Percentiles rank a stretch among this genome's conserved stretches.
phyloP scores from a whole-genome alignment of 1,140 invertebrate genomes.

The Lineus longissimus region DNA sequence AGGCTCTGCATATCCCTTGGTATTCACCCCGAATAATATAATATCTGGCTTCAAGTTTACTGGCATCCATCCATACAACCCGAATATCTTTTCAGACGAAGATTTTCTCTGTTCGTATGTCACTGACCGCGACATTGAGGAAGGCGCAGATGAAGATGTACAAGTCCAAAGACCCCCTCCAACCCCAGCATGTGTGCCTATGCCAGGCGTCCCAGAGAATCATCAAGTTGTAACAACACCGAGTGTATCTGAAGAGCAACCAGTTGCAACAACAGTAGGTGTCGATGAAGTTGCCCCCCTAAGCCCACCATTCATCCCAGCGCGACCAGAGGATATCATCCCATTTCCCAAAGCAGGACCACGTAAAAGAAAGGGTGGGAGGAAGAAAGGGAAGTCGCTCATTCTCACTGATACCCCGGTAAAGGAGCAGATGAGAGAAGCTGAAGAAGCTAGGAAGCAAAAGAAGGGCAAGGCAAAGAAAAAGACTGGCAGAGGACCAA shows the following conservation, averaged over 20 bases:
- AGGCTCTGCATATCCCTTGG: slow-evolving; percentile 23
- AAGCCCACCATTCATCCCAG: not conserved
- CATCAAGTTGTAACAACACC: no score
- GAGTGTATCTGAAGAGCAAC: no score
- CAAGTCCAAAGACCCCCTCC: not conserved
- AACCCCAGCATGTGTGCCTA: no score
- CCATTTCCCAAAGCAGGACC: slow-evolving; percentile 1
- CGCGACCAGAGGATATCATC: not conserved
- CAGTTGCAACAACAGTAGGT: not conserved
- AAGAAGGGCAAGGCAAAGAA: no score
- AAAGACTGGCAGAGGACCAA: no score
- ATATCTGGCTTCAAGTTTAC: slow-evolving; percentile 33
- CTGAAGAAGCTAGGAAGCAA: not conserved
- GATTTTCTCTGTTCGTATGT: slow-evolving; percentile 43
- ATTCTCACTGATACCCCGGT: slow-evolving; percentile 9
- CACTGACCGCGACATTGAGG: no score
- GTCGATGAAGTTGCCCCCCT: not conserved
- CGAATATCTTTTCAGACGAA: slow-evolving; percentile 39
- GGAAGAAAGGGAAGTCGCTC: not conserved
- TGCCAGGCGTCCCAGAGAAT: no score
- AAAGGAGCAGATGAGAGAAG: not conserved
- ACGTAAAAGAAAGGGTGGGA: not conserved
- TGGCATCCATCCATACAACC: slow-evolving; percentile 47
- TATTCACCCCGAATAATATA: slow-evolving; percentile 43
- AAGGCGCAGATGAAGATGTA: no score